phyloP scores from a whole-genome alignment of 2,888 invertebrate genomes.

The Athalia rosae region DNA sequence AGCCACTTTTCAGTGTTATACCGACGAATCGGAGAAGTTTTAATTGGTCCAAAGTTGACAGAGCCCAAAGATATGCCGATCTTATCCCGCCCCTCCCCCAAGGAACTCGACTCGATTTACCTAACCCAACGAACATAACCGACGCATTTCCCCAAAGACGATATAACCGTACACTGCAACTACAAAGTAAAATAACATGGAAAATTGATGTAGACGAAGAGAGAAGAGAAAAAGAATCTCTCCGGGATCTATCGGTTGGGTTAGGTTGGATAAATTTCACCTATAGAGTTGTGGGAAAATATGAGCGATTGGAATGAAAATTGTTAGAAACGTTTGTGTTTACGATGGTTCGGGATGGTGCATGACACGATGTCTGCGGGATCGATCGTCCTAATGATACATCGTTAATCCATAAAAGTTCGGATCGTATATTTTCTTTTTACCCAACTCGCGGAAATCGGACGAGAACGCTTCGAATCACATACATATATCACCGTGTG shows the following conservation, averaged over 20 bases:
- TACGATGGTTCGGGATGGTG: background rate
- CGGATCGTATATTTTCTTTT: too few species aligned
- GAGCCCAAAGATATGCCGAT: conserved; percentile 45
- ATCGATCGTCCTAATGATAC: conserved; percentile 17
- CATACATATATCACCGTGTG: too few species aligned
- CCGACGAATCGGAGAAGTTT: conserved; percentile 48
- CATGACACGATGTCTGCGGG: background rate
- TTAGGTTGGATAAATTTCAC: too few species aligned
- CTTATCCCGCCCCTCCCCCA: conserved; percentile 22
- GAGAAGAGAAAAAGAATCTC: too few species aligned
- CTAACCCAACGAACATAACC: conserved; percentile 18
- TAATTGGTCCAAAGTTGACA: conserved; percentile 51
- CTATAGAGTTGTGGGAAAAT: too few species aligned
- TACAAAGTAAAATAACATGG: too few species aligned
- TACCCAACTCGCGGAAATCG: too few species aligned
- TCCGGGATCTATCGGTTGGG: too few species aligned
- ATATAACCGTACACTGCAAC: too few species aligned
- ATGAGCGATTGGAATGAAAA: background rate
- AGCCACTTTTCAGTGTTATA: conserved; percentile 13
- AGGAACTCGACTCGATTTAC: conserved; percentile 12
- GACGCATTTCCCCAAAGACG: background rate
- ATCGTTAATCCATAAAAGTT: conserved; percentile 15
- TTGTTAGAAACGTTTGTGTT: background rate
- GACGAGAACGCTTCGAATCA: too few species aligned
- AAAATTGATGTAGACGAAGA: too few species aligned